These are phyloP conservation scores for Aspiorhynchus laticeps DNA, from an alignment of 2,113 vertebrate species.

Conservation along the genomic window DNA sequence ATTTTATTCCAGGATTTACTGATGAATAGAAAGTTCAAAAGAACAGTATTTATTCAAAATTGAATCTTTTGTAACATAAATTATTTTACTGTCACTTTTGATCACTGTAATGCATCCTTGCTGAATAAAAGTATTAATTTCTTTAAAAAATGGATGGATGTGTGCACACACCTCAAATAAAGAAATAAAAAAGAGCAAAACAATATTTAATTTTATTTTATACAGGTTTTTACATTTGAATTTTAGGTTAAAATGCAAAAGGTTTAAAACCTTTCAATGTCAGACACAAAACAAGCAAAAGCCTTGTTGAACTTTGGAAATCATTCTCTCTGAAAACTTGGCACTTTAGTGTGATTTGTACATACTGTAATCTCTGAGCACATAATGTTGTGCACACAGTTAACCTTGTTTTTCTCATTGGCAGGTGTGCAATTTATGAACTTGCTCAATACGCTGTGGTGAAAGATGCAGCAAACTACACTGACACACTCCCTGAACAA, in stretches of 20 bases:
- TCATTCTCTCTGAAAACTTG: background rate
- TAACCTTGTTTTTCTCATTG: background rate
- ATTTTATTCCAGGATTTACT: no score
- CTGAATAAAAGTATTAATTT: background rate
- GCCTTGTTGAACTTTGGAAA: background rate
- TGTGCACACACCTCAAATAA: background rate
- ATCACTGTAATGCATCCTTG: background rate
- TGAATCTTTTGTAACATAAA: no score
- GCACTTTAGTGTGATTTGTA: background rate
- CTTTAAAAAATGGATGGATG: background rate
- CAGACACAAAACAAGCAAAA: background rate
- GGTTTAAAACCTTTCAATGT: background rate
- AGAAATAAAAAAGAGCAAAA: background rate
- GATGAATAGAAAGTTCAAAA: no score
- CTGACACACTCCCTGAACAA: constrained; percentile 38
- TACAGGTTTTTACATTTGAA: background rate
- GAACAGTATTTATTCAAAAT: no score
- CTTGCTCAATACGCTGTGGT: constrained; percentile 68
- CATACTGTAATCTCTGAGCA: background rate
- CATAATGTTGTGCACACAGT: background rate
- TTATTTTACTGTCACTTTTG: no score
- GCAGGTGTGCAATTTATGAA: constrained; percentile 70
- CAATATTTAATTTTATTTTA: background rate
- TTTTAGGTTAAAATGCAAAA: background rate
- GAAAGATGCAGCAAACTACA: constrained; percentile 60